Evolutionary conservation across 37 sponge, comb jelly and placozoan species (phyloP).

Genomic region (Cliona cf. orientalis): DNA sequence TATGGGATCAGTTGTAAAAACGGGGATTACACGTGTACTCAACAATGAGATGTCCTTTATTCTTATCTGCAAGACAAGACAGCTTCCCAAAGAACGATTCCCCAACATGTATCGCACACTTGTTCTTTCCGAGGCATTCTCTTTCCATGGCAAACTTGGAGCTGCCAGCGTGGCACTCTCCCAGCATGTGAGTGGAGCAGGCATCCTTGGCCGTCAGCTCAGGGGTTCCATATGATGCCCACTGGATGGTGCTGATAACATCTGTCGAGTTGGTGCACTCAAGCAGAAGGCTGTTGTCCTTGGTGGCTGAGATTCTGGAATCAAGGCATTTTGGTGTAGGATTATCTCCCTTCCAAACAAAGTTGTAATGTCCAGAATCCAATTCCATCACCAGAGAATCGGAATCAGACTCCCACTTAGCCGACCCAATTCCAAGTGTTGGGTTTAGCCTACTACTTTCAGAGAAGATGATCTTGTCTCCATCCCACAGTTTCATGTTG

Average conservation of each 20-base stretch:
- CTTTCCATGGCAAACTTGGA: not conserved
- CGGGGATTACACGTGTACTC: constrained; percentile 24
- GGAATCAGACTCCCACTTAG: constrained; percentile 1
- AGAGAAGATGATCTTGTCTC: not conserved
- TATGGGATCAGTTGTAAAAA: no score
- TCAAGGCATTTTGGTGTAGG: constrained; percentile 7
- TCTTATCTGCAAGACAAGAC: not conserved
- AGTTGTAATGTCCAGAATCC: constrained; percentile 19
- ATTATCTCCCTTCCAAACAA: not conserved
- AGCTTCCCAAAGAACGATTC: not conserved
- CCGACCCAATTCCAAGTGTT: not conserved
- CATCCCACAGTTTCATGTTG: constrained; percentile 19
- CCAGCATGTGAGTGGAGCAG: not conserved
- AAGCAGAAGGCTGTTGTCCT: not conserved
- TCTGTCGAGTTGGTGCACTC: not conserved
- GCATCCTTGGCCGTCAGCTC: not conserved
- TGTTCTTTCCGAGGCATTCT: not conserved
- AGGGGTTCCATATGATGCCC: constrained; percentile 43
- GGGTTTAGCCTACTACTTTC: not conserved
- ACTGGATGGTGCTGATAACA: constrained; percentile 6
- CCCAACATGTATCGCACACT: not conserved
- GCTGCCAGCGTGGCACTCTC: constrained; percentile 12
- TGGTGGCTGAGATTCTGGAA: not conserved
- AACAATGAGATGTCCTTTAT: not conserved
- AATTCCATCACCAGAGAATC: constrained; percentile 8